A percentile compares a stretch with the other conserved stretches of the same genome.
Conservation (phyloP, 2,797 vertebrate genomes). For the Okamejei kenojei region DNA sequence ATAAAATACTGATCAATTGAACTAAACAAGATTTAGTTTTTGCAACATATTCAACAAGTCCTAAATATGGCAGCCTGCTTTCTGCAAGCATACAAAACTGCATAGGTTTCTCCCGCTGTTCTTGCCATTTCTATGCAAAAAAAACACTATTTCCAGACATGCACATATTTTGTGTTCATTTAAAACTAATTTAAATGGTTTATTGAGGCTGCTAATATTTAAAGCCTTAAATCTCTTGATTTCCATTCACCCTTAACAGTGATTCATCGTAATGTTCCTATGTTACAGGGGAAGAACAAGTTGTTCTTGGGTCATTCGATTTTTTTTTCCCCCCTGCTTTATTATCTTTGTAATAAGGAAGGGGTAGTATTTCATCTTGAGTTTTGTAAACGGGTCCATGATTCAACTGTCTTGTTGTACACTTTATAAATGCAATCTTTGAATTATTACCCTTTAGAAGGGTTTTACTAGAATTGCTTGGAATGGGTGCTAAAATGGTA, state of each 20-base stretch:
- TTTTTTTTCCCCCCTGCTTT: background rate
- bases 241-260: background rate
- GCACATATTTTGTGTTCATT: background rate
- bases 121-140: background rate
- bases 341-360: background rate
- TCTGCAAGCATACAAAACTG: background rate
- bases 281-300: conserved; percentile 21
- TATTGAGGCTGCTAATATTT: conserved; percentile 6
- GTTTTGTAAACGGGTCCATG: background rate
- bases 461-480: background rate
- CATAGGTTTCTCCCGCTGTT: background rate
- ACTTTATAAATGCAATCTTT: background rate
- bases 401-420: background rate
- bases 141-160: background rate
- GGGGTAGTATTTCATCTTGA: background rate
- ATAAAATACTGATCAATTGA: background rate
- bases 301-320: background rate
- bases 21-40: background rate
- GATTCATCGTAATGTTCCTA: background rate
- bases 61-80: background rate
- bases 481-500: background rate
- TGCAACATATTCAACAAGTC: background rate
- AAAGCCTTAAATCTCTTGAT: background rate
- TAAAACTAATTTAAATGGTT: background rate
- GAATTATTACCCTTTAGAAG: background rate